Conservation (phyloP, 2,888 invertebrate genomes). For the Teleiodes luculella region DNA sequence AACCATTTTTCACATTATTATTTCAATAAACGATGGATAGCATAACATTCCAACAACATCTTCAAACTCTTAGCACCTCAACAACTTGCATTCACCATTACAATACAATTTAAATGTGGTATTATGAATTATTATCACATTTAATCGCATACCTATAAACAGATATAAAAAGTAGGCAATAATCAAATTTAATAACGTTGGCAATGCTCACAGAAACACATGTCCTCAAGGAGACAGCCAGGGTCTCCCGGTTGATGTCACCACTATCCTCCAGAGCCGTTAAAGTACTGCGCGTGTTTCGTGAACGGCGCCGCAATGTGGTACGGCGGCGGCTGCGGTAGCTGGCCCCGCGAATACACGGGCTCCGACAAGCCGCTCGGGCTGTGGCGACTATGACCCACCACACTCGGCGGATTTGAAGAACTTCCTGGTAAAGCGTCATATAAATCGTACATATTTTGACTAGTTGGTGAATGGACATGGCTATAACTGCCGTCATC, state of each 20-base stretch:
- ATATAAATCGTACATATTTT: conserved; percentile 72
- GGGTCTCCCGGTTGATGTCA: conserved; percentile 10
- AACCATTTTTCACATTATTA: conserved; percentile 16
- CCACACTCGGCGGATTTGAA: conserved; percentile 61
- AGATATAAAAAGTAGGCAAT: conserved; percentile 28
- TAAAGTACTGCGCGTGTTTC: conserved; percentile 85
- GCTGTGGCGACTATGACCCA: conserved; percentile 61
- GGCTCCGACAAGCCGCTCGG: conserved; percentile 60
- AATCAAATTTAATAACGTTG: conserved; percentile 11
- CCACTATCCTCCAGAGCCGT: conserved; percentile 73
- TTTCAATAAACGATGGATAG: conserved; percentile 29
- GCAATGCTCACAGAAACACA: conserved; percentile 30
- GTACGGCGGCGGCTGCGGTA: conserved; percentile 91
- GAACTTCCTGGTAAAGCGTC: conserved; percentile 55
- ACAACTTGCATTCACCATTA: conserved; percentile 51
- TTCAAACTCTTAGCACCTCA: conserved; percentile 70
- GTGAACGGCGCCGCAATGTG: conserved; percentile 91
- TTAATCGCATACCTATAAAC: conserved; percentile 71
- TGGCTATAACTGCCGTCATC: conserved; percentile 73
- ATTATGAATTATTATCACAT: conserved; percentile 57
- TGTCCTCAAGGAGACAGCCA: conserved; percentile 19
- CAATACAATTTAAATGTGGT: conserved; percentile 23
- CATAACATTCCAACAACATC: conserved; percentile 39
- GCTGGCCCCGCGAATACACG: conserved; percentile 71
- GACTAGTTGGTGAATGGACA: conserved; percentile 64